Percentiles rank a stretch among this genome's conserved stretches.
Conservation (phyloP, 1,140 invertebrate genomes). For the Drosophila quadrilineata region DNA sequence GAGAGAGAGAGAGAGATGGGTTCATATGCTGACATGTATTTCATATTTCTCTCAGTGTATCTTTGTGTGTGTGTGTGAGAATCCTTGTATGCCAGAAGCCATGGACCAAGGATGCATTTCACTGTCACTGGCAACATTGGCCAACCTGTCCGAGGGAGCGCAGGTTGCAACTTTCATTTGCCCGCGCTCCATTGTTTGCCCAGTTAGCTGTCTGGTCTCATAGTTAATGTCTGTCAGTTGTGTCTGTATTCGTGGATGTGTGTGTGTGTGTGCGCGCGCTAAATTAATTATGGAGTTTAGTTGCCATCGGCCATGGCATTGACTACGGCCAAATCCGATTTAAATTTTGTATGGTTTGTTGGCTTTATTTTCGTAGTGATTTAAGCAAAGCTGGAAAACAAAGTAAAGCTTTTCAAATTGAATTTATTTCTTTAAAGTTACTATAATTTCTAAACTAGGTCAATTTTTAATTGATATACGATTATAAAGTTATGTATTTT, state of each 20-base stretch:
- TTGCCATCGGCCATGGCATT: conserved; percentile 15
- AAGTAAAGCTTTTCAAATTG: too few species aligned
- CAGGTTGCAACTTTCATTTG: conserved; percentile 39
- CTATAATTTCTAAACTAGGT: too few species aligned
- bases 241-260: background rate
- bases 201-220: conserved; percentile 32
- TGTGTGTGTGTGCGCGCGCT: background rate
- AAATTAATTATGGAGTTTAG: conserved; percentile 37
- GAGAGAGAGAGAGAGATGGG: background rate
- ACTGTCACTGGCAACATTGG: conserved; percentile 27
- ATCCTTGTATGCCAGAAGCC: background rate
- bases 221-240: background rate
- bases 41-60: conserved; percentile 26
- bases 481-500: too few species aligned
- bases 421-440: too few species aligned
- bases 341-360: background rate
- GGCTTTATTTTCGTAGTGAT: background rate
- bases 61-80: background rate
- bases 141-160: conserved; percentile 7
- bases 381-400: background rate
- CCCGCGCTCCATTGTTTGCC: conserved; percentile 35
- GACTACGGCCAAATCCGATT: conserved; percentile 16
- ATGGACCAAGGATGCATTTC: conserved; percentile 13
- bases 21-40: conserved; percentile 2
- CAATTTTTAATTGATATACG: too few species aligned